Conservation (phyloP, 1,140 invertebrate genomes). For the Drosophila arawakana region DNA sequence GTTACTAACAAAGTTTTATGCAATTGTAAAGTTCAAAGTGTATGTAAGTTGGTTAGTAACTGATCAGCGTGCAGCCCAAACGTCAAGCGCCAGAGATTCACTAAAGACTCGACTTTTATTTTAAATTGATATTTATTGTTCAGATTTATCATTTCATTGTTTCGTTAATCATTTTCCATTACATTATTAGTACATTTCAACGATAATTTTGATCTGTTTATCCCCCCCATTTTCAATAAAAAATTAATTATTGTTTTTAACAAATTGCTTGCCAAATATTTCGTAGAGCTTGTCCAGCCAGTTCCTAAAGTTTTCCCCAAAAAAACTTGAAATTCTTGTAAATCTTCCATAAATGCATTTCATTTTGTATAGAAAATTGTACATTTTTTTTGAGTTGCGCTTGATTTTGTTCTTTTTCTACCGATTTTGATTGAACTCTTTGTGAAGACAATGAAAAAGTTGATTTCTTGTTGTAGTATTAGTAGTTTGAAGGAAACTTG, state of each 20-base stretch:
- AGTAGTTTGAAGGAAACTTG: conserved; percentile 6
- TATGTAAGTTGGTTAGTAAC: too few species aligned
- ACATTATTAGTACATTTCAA: conserved; percentile 35
- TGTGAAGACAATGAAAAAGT: conserved; percentile 5
- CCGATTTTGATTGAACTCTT: conserved; percentile 34
- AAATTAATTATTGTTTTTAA: conserved; percentile 31
- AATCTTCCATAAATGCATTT: conserved; percentile 31
- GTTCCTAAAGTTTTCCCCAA: conserved; percentile 1
- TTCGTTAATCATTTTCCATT: conserved; percentile 32
- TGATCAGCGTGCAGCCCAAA: too few species aligned
- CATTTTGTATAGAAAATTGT: conserved; percentile 21
- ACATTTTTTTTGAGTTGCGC: neutral
- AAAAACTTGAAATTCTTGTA: conserved; percentile 4
- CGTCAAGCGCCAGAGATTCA: too few species aligned
- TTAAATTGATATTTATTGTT: conserved; percentile 55
- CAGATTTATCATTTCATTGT: conserved; percentile 37
- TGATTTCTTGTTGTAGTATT: neutral
- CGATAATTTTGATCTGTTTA: conserved; percentile 11
- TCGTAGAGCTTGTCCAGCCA: neutral
- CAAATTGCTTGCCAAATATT: conserved; percentile 37
- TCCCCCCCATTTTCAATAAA: neutral
- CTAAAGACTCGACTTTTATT: neutral
- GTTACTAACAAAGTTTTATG: too few species aligned
- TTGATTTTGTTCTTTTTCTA: neutral
- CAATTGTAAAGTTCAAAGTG: too few species aligned